Base-by-base conservation (phyloP, 2,797 vertebrate genomes). In the Triplophysa bombifrons region DNA sequence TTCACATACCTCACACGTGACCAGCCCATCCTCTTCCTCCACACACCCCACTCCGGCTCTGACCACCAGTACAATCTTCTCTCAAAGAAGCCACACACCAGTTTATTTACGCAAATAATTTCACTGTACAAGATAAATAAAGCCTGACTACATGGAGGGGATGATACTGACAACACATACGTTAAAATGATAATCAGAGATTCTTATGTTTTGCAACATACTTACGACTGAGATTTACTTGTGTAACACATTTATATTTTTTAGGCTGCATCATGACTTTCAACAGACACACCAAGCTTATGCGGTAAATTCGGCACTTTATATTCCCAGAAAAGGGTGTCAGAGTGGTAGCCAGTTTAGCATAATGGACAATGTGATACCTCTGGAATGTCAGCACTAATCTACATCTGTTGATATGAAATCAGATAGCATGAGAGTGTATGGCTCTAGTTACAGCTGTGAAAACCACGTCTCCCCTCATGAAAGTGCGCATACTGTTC, bases 1-100 rank as follows among this genome's bases (percentile, higher is more conserved):
- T 90, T 90, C 77, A 88, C 87, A 85, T 88, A 85, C 87, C 89
- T 82, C 83, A 85, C 79, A 80, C 76, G 78, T 74, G 61, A 81
- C 71, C 46, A 30, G 22, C 72, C 69, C 70, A 80, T 76, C 73
- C 61, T 72, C 44, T 20, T 20, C 44, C 65, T 75, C 51, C 73
- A 60, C 73, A 60, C 81, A 82, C 83, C 80, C 74, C 56, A 14
- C 50, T 55, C 10, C 19, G 38, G 69, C 27, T 38, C 27, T 25
- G 25, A 53, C 61, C 48, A 41, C 19, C 73, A 38, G 9, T 9
- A 14, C 50, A 27, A 38, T 13, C 48, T 5, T 11, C 50, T 65
- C 48, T 53, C 41, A 63, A 73, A 50, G 66, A 65, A 65, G 55
- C 71, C 14, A 20, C 22, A 27, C 8, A 44, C 30, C 56, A 65